phyloP scores from a whole-genome alignment of 2,113 vertebrate genomes.

The Uropsilus gracilis region DNA sequence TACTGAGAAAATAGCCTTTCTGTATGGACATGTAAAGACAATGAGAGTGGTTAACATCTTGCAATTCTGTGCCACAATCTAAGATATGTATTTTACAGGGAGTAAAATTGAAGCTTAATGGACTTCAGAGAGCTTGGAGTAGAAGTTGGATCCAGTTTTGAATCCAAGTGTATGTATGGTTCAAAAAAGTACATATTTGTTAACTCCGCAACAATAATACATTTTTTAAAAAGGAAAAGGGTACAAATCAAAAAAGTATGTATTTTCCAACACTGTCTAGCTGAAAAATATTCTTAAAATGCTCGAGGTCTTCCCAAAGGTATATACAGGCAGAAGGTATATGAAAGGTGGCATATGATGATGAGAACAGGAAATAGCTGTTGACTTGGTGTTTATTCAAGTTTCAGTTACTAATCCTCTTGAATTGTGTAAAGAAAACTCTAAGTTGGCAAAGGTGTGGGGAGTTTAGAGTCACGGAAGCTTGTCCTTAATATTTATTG shows the following conservation, averaged over 20 bases:
- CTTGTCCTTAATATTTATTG: conserved; percentile 45
- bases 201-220: too few relatives aligned
- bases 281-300: conserved; percentile 3
- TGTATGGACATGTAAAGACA: background rate
- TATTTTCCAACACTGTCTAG: background rate
- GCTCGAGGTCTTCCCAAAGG: background rate
- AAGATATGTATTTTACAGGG: background rate
- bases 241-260: background rate
- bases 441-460: background rate
- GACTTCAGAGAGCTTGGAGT: background rate
- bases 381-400: background rate
- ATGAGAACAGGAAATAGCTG: background rate
- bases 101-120: background rate
- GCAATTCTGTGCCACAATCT: background rate
- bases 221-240: too few relatives aligned
- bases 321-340: background rate
- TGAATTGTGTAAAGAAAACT: conserved; percentile 36
- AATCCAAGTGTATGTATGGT: background rate
- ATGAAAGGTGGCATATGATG: background rate
- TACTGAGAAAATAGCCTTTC: background rate
- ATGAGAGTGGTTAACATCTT: background rate
- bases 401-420: conserved; percentile 7
- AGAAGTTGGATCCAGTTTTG: background rate
- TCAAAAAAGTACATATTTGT: too few relatives aligned
- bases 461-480: background rate